These are phyloP conservation scores for Heterotilapia buettikoferi DNA, from an alignment of 2,113 vertebrate species.

Conservation along the genomic window DNA sequence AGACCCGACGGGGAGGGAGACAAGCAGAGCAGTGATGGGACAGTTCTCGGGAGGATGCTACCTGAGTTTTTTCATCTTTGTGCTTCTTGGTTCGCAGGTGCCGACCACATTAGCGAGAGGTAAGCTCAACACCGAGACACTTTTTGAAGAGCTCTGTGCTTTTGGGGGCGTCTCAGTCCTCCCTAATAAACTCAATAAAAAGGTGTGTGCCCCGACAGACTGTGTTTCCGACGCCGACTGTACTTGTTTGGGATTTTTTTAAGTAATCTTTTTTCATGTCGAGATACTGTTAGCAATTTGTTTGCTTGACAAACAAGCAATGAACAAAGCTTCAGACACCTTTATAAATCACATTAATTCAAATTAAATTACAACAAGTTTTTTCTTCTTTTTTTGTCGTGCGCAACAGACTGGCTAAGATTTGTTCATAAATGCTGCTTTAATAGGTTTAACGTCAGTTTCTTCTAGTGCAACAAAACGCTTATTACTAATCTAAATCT, in stretches of 20 bases:
- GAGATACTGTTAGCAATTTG: background rate
- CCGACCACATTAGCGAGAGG: constrained; percentile 49
- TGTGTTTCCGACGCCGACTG: background rate
- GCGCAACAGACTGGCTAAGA: background rate
- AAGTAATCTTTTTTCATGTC: background rate
- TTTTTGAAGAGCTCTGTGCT: background rate
- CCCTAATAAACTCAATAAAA: background rate
- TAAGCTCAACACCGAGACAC: constrained; percentile 20
- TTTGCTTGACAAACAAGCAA: background rate
- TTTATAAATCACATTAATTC: background rate
- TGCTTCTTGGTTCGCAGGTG: constrained; percentile 37
- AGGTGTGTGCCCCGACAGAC: background rate
- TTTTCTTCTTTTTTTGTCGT: background rate
- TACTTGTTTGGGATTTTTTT: background rate
- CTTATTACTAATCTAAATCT: background rate
- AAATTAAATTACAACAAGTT: background rate
- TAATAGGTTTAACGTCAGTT: background rate
- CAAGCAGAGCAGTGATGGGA: constrained; percentile 59
- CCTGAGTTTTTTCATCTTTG: constrained; percentile 54
- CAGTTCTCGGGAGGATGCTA: constrained; percentile 57
- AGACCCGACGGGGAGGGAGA: constrained; percentile 45
- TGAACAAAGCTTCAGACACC: background rate
- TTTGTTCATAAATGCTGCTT: background rate
- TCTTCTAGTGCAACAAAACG: background rate
- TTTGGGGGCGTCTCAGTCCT: background rate